Percentiles rank a stretch among this genome's conserved stretches.
phyloP scores from a whole-genome alignment of 2,113 vertebrate genomes.

The Ginglymostoma cirratum region DNA sequence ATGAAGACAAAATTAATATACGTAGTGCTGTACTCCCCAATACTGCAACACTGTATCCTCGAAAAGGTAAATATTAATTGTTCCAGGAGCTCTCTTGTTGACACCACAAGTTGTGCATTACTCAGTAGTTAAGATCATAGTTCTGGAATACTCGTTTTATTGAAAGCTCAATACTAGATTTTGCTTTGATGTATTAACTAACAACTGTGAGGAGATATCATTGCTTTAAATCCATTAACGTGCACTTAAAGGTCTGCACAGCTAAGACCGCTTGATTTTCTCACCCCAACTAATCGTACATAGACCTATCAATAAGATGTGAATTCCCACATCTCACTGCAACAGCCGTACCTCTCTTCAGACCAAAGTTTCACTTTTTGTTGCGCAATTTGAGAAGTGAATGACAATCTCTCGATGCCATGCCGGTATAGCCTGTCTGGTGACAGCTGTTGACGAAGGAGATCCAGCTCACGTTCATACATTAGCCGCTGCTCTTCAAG shows the following conservation, averaged over 20 bases:
- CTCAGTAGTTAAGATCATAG: no score
- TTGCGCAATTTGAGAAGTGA: conserved; percentile 67
- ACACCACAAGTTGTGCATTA: no score
- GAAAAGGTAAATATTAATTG: neutral
- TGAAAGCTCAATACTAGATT: no score
- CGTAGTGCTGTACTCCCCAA: no score
- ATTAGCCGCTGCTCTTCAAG: conserved; percentile 92
- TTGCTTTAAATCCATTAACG: no score
- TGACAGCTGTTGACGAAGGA: conserved; percentile 85
- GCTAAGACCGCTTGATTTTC: neutral
- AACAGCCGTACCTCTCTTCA: conserved; percentile 75
- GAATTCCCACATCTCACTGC: neutral
- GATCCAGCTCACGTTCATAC: conserved; percentile 88
- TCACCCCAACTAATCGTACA: neutral
- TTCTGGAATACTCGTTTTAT: no score
- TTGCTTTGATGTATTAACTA: no score
- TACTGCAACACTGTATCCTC: no score
- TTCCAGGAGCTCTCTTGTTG: neutral
- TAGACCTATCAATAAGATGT: neutral
- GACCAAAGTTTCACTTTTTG: conserved; percentile 84
- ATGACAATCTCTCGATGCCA: conserved; percentile 67
- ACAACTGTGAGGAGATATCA: no score
- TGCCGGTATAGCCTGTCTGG: conserved; percentile 71
- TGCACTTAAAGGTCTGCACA: neutral
- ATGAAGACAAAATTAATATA: no score